Evolutionary conservation across 2,888 invertebrate genomes (phyloP).

Genomic region (Ennomos fuscantarius): DNA sequence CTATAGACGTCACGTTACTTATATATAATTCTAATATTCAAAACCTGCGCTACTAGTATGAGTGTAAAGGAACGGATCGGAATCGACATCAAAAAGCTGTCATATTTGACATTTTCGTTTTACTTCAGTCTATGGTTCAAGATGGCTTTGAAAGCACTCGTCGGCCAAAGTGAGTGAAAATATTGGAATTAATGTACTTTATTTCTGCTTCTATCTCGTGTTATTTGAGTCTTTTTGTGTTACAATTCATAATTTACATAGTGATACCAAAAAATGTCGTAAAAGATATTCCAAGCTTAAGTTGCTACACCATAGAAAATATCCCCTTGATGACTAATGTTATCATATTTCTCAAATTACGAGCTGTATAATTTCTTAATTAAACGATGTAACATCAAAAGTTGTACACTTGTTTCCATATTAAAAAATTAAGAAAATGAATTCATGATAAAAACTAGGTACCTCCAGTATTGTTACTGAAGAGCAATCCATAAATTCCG

Average conservation of each 20-base stretch:
- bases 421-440: too few relatives aligned
- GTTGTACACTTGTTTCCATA: too few relatives aligned
- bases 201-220: conserved; percentile 1
- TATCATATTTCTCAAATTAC: conserved; percentile 33
- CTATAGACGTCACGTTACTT: too few relatives aligned
- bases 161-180: conserved; percentile 92
- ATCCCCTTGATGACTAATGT: conserved; percentile 61
- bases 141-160: conserved; percentile 95
- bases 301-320: conserved; percentile 21
- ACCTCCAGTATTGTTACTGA: too few relatives aligned
- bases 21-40: too few relatives aligned
- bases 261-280: not conserved
- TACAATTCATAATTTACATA: not conserved
- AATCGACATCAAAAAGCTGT: not conserved
- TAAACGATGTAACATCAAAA: not conserved
- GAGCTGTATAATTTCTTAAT: conserved; percentile 3
- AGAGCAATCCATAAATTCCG: not conserved
- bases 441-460: too few relatives aligned
- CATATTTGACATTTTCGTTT: conserved; percentile 26
- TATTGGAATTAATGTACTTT: conserved; percentile 37
- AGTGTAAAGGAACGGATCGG: too few relatives aligned
- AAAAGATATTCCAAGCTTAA: not conserved
- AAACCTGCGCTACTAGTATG: too few relatives aligned
- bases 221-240: not conserved
- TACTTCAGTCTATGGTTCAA: conserved; percentile 77